Percentiles rank a stretch among this genome's conserved stretches.
phyloP scores from a whole-genome alignment of 2,888 invertebrate genomes.

The Cerceris rybyensis region DNA sequence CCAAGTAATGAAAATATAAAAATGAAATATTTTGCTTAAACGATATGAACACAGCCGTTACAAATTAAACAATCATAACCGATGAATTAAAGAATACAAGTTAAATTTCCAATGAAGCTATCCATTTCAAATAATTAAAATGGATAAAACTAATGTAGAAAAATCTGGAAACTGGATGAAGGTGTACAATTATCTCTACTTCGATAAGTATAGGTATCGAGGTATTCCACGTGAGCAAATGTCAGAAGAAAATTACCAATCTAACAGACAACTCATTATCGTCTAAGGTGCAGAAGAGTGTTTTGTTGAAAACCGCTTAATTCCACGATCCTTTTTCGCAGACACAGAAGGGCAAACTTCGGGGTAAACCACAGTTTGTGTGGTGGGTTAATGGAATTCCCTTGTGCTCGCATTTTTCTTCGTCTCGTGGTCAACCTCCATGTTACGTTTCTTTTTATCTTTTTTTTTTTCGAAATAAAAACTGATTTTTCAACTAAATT shows the following conservation, averaged over 20 bases:
- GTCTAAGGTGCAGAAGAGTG: not conserved
- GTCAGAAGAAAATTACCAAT: not conserved
- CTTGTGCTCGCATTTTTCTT: slow-evolving; percentile 49
- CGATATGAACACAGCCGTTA: too few species aligned
- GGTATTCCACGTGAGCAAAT: not conserved
- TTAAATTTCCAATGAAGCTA: too few species aligned
- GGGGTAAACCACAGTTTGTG: slow-evolving; percentile 7
- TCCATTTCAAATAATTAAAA: too few species aligned
- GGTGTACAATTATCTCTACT: too few species aligned
- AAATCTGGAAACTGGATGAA: too few species aligned
- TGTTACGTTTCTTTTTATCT: not conserved
- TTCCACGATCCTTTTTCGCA: not conserved
- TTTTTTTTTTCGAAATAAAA: not conserved
- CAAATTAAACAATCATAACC: too few species aligned
- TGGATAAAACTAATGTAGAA: too few species aligned
- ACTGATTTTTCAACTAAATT: not conserved
- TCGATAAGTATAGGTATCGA: not conserved
- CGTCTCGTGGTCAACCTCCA: not conserved
- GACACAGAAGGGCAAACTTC: slow-evolving; percentile 1
- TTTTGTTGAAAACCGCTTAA: not conserved
- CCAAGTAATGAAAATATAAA: too few species aligned
- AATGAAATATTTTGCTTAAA: too few species aligned
- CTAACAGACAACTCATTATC: not conserved
- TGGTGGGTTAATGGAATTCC: slow-evolving; percentile 62
- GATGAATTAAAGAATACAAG: too few species aligned